Evolutionary conservation across 2,113 vertebrate genomes (phyloP), one percentile per base, ranked within the genome.

Genomic region (Eulemur macaco): DNA sequence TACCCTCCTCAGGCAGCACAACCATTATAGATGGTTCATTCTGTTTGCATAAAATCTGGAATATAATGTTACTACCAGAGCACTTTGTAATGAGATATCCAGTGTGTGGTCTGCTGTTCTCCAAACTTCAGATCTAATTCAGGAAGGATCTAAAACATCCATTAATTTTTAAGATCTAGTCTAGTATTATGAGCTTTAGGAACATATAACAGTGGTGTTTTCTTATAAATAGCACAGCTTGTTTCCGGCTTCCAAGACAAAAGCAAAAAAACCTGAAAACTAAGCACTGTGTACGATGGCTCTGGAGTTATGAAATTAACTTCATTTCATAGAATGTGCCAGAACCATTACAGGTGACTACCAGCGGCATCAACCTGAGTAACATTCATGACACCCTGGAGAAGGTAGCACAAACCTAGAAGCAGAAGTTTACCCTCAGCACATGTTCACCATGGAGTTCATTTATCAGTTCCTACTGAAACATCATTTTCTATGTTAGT

Each of bases 131-230:
- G 17, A 27, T 37, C 47, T 66, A 60, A 87, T 50, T 94, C 20
- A 4, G 5, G 31, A 37, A 73, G 12, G 3, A 58, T 1, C 12
- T 56, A 50, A 3, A 42, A 5, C 6, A 2, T 5, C 1, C 13
- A 50, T 15, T 50, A 11, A 27, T 12, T 68, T 69, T 54, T 69
- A 34, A 81, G 15, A 47, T 47, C 25, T 5, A 29, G n/a, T 83
- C 27, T 45, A 86, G 5, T 20, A 50, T 39, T 83, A 6, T 8
- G 8, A 54, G 10, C 0, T 12, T 77, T 54, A 18, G 11, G 1
- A 74, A 56, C 2, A 37, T 10, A 4, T 8, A 29, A 37, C 0
- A 50, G 3, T 9, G 21, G 42, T 64, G 15, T 29, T 74, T 5
- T 54, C 15, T 8, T 80, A 52, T 47, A 52, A 86, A 89, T 7